Evolutionary conservation across 1,140 invertebrate species (phyloP), one percentile per base, ranked within the genome.

Genomic region (Parapsyche elsis): DNA sequence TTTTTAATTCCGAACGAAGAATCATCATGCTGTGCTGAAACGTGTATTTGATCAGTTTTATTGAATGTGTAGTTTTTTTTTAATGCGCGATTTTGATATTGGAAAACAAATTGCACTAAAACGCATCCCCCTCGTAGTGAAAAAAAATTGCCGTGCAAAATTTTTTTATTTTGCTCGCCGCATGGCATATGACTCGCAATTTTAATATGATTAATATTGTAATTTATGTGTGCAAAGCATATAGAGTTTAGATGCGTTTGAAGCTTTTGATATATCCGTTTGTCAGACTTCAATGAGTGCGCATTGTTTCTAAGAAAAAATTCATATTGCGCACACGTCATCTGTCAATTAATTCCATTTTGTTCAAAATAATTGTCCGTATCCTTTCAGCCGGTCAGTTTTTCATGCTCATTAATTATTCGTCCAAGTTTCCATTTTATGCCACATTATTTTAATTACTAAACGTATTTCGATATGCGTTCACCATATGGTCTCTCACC

Each of bases 401-500:
- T 67, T 67, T 67, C 64, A 67, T 67, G 64, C 64, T 67, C 24
- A 57, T 75, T 57, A 75, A 75, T 75, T 75, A 75, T 75, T 75
- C 45, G 10, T 19, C 46, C 5, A 49, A 10, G 24, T 75, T 57
- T 57, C 49, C 24, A 49, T 77, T 77, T 53, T 77, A 67, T 61
- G 75, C 57, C 57, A 23, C 73, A 75, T 30, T 45, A 75, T 75
- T 75, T 75, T 75, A 77, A 64, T 77, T 64, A 73, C 45, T 45
- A 24, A 77, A 77, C 53, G 16, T 61, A 76, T 77, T 75, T 73
- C 71, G 45, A 73, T 73, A 9, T 12, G 21, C 73, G 49, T 64
- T 64, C 75, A 30, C 75, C 75, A 77, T 77, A 77, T 77, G 75
- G 71, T 53, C 49, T 53, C 49, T 5, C 12, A 16, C 16, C 49